phyloP scores from a whole-genome alignment of 2,113 vertebrate genomes.

The Tretioscincus oriximinensis region DNA sequence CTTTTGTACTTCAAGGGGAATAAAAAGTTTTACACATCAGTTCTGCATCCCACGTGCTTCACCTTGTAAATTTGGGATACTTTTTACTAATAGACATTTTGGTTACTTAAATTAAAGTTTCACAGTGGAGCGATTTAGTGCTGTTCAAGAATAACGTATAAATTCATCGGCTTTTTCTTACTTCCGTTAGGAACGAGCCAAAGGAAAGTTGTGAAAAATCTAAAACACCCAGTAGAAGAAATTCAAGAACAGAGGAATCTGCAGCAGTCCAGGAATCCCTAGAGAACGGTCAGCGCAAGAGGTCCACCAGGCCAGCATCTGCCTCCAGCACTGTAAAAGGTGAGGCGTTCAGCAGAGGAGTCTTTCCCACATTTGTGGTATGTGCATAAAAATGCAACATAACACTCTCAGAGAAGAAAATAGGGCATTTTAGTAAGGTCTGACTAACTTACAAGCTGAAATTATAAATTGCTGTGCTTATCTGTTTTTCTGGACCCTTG shows the following conservation, averaged over 20 bases:
- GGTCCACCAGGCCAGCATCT: slow-evolving; percentile 84
- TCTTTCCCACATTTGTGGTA: background rate
- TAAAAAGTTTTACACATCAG: background rate
- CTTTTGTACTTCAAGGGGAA: background rate
- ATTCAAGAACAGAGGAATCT: slow-evolving; percentile 91
- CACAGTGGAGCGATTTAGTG: slow-evolving; percentile 51
- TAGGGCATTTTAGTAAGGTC: too few species aligned
- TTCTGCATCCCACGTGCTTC: background rate
- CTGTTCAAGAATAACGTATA: slow-evolving; percentile 56
- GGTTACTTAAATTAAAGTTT: slow-evolving; percentile 58
- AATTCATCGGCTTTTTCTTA: slow-evolving; percentile 53
- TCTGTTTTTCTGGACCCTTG: too few species aligned
- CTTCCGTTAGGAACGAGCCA: slow-evolving; percentile 78
- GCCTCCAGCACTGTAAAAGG: slow-evolving; percentile 84
- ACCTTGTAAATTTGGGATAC: slow-evolving; percentile 13
- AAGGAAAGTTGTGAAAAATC: slow-evolving; percentile 88
- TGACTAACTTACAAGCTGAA: too few species aligned
- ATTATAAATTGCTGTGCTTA: too few species aligned
- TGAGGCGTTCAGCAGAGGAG: slow-evolving; percentile 50
- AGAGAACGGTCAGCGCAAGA: slow-evolving; percentile 91
- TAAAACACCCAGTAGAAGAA: slow-evolving; percentile 90
- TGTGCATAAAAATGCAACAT: too few species aligned
- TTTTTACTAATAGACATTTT: slow-evolving; percentile 32
- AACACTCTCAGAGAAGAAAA: too few species aligned
- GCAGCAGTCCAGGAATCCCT: slow-evolving; percentile 77